Evolutionary conservation across 2,888 invertebrate species (phyloP).

Genomic region (Oegoconia quadripuncta): DNA sequence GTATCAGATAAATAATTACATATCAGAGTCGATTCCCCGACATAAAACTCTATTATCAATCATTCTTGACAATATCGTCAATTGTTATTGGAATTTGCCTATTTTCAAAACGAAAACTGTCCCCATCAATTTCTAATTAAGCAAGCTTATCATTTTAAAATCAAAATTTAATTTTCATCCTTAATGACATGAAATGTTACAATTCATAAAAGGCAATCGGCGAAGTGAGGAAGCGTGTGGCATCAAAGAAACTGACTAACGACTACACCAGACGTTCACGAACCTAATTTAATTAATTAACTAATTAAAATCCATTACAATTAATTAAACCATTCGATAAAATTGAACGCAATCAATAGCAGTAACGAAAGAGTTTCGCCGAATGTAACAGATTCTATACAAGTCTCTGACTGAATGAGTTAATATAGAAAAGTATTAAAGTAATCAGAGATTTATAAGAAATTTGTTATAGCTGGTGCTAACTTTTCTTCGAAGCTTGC

Average conservation of each 20-base stretch:
- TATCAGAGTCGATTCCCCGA: too few relatives aligned
- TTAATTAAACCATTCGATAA: conserved; percentile 52
- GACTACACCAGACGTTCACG: conserved; percentile 17
- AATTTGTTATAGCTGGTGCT: too few relatives aligned
- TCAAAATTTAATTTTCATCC: conserved; percentile 14
- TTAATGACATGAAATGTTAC: conserved; percentile 28
- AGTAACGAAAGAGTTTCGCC: conserved; percentile 37
- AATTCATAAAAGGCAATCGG: conserved; percentile 37
- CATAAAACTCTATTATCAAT: too few relatives aligned
- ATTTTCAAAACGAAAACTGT: conserved; percentile 6
- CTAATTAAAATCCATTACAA: conserved; percentile 69
- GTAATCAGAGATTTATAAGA: too few relatives aligned
- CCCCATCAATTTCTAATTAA: conserved; percentile 13
- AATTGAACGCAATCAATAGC: conserved; percentile 48
- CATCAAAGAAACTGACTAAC: conserved; percentile 57
- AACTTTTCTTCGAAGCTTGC: too few relatives aligned
- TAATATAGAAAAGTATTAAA: too few relatives aligned
- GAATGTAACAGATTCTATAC: too few relatives aligned
- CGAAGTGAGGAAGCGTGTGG: conserved; percentile 37
- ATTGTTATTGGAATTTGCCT: too few relatives aligned
- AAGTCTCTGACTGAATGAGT: too few relatives aligned
- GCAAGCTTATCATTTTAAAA: conserved; percentile 13
- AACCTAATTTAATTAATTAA: conserved; percentile 66
- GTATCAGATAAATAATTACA: too few relatives aligned
- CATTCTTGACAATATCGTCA: too few relatives aligned